These are phyloP conservation scores for Galemys pyrenaicus DNA, from an alignment of 2,113 vertebrate genomes.

Conservation along the genomic window DNA sequence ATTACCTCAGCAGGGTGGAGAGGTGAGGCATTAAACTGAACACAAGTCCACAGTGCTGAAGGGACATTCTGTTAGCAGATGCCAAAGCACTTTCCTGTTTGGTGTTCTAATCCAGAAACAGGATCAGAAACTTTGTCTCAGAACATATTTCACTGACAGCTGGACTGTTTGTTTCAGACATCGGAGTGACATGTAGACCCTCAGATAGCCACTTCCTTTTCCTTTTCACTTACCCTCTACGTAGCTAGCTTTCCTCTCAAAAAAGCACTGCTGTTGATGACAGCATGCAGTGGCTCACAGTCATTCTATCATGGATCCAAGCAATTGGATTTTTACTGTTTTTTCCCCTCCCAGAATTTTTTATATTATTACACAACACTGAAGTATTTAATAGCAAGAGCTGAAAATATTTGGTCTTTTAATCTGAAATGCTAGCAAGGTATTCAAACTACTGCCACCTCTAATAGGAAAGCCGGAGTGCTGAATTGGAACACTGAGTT, in stretches of 20 bases:
- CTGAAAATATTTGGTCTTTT: background rate
- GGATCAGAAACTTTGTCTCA: background rate
- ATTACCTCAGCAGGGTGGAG: slow-evolving; percentile 62
- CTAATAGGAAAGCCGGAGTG: background rate
- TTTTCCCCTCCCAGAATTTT: background rate
- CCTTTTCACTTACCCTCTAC: background rate
- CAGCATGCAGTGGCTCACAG: background rate
- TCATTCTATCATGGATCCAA: background rate
- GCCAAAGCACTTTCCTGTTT: background rate
- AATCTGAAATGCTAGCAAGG: background rate
- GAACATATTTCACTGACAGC: background rate
- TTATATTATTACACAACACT: background rate
- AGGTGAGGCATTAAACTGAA: background rate
- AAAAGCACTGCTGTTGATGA: background rate
- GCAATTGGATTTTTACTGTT: background rate
- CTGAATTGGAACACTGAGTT: background rate
- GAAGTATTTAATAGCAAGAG: background rate
- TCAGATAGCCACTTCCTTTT: background rate
- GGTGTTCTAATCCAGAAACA: background rate
- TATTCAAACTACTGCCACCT: too few species aligned
- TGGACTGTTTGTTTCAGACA: background rate
- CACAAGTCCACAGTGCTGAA: background rate
- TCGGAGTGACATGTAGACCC: background rate
- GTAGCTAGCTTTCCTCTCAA: background rate
- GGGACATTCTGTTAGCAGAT: accelerated